Base-by-base conservation (phyloP, 2,797 vertebrate genomes). In the Jordanella pulchra region DNA sequence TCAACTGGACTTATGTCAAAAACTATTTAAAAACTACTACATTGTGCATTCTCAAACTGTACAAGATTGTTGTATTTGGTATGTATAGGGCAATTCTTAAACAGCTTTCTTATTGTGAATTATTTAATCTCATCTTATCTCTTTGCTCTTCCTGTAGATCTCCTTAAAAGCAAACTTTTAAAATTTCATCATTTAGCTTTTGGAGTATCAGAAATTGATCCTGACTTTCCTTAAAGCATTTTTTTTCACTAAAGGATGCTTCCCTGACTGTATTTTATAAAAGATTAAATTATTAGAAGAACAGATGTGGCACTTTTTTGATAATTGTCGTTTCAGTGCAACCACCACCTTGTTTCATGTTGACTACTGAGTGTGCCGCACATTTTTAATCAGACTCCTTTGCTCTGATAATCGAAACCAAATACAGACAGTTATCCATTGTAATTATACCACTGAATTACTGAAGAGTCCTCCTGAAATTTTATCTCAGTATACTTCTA, bases 81-180 rank as follows among this genome's bases (percentile, higher is more conserved):
- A 30, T 73, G 13, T 63, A 69, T 17, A 53, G 23, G 63, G 60
- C 50, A 64, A 48, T 53, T 70, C 65, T 81, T 42, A 56, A 30
- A 82, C 66, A 28, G 0, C 17, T 45, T 25, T 18, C 73, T 48
- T 56, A 39, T n/a, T n/a, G n/a, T n/a, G n/a, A n/a, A n/a, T n/a
- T n/a, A n/a, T n/a, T n/a, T n/a, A n/a, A n/a, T n/a, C n/a, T n/a
- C n/a, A n/a, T n/a, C n/a, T n/a, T n/a, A n/a, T n/a, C n/a, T n/a
- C n/a, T n/a, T n/a, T n/a, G 21, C 0, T 72, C 63, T 82, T 82
- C 67, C 72, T 77, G 67, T 73, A 72, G 77, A 81, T 75, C 70
- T 82, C 70, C 80, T 81, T 69, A 39, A 21, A 53, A 71, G 28
- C 47, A 32, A 65, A 54, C 65, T 32, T 32, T 67, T 45, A 58